Conservation (phyloP, 2,113 vertebrate species). For the Pseudorectes ferrugineus region DNA sequence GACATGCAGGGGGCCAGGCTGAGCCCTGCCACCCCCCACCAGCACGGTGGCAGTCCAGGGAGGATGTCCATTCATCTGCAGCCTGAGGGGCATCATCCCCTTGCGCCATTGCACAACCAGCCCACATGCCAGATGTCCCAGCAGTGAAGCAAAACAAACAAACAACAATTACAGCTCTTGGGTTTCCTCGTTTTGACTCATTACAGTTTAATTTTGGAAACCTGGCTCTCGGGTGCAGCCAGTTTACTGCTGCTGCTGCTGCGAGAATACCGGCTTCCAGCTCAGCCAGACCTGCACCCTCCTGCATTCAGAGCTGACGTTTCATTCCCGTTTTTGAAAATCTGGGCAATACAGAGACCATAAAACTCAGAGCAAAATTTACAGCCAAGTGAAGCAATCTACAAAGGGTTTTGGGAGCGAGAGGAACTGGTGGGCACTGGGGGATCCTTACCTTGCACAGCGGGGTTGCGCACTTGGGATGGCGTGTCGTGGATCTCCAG, state of each 20-base stretch:
- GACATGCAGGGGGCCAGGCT: not conserved
- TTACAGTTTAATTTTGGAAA: slow-evolving; percentile 58
- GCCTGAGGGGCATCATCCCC: not conserved
- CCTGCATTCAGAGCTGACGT: not conserved
- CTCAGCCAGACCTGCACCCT: not conserved
- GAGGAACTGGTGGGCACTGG: not conserved
- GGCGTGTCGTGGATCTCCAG: slow-evolving; percentile 85
- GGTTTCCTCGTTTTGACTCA: slow-evolving; percentile 38
- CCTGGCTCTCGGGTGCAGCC: not conserved
- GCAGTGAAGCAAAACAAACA: slow-evolving; percentile 32
- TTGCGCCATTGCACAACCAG: not conserved
- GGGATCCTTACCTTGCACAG: slow-evolving; percentile 78
- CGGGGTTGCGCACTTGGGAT: slow-evolving; percentile 81
- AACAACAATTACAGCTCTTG: slow-evolving; percentile 55
- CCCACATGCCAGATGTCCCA: slow-evolving; percentile 51
- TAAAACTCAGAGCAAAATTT: not conserved
- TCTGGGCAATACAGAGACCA: not conserved
- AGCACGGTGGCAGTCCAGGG: not conserved
- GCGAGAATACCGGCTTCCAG: not conserved
- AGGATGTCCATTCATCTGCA: not conserved
- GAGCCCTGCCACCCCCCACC: not conserved
- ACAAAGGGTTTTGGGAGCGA: rapidly evolving
- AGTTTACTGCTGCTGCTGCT: not conserved
- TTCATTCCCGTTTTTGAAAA: not conserved
- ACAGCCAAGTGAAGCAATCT: rapidly evolving